phyloP scores from a whole-genome alignment of 2,797 vertebrate species.

The Gymnoscopelus microlampas region DNA sequence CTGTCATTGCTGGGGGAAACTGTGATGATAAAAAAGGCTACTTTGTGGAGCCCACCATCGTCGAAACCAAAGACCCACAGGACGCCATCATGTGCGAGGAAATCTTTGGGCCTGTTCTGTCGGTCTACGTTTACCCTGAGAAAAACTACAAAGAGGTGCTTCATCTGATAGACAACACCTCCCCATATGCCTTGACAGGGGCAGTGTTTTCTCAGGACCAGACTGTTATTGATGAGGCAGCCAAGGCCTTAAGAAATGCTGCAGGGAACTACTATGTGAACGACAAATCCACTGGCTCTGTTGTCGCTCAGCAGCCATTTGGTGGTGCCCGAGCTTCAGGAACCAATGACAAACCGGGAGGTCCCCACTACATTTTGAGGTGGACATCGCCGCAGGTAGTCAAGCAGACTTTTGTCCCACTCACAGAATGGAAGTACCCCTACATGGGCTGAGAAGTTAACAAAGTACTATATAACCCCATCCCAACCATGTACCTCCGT shows the following conservation, averaged over 20 bases:
- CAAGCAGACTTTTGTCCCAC: conserved; percentile 87
- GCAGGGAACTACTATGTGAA: conserved; percentile 97
- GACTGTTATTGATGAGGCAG: conserved; percentile 79
- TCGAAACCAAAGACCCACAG: conserved; percentile 87
- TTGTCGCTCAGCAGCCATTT: conserved; percentile 95
- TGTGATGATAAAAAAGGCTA: conserved; percentile 87
- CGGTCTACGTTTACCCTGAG: conserved; percentile 91
- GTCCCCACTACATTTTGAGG: conserved; percentile 90
- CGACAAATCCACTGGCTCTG: conserved; percentile 91
- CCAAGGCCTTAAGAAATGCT: conserved; percentile 81
- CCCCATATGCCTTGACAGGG: conserved; percentile 92
- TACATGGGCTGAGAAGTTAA: conserved; percentile 88
- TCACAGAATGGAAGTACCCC: conserved; percentile 89
- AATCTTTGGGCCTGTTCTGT: conserved; percentile 91
- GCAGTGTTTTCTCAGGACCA: conserved; percentile 90
- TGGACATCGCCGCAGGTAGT: conserved; percentile 95
- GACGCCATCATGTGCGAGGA: conserved; percentile 94
- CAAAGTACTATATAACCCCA: conserved; percentile 1
- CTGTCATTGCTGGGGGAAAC: conserved; percentile 86
- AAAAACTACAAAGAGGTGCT: conserved; percentile 84
- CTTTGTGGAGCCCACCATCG: conserved; percentile 90
- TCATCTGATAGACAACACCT: conserved; percentile 88
- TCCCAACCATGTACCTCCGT: background rate
- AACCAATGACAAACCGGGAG: conserved; percentile 96
- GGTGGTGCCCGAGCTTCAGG: conserved; percentile 93